phyloP scores from a whole-genome alignment of 2,113 vertebrate genomes.

The Misgurnus anguillicaudatus region DNA sequence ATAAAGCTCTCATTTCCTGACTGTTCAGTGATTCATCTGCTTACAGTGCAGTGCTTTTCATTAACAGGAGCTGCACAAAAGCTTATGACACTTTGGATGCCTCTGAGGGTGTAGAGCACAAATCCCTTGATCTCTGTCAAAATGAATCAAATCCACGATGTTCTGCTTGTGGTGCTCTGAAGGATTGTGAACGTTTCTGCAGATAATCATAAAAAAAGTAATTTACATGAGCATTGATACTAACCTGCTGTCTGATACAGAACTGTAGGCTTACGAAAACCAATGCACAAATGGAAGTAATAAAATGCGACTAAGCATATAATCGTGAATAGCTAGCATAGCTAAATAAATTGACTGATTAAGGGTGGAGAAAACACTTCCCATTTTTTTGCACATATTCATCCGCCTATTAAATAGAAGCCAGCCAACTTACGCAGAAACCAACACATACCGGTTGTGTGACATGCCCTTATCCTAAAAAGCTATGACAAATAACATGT shows the following conservation, averaged over 20 bases:
- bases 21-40: conserved; percentile 28
- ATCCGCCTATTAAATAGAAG: neutral
- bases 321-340: too few species aligned
- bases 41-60: conserved; percentile 64
- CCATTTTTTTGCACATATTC: neutral
- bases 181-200: neutral
- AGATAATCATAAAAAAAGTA: conserved; percentile 3
- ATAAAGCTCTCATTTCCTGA: neutral
- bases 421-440: neutral
- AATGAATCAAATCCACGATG: conserved; percentile 60
- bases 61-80: conserved; percentile 69
- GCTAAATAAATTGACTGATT: too few species aligned
- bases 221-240: neutral
- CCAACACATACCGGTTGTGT: too few species aligned
- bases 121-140: conserved; percentile 74
- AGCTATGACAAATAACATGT: too few species aligned
- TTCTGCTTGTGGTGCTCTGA: neutral
- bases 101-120: conserved; percentile 46
- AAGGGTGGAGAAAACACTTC: too few species aligned
- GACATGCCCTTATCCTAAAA: too few species aligned
- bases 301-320: neutral
- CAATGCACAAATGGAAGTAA: neutral
- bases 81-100: conserved; percentile 59
- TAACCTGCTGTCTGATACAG: conserved; percentile 6
- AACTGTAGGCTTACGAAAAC: neutral